Conservation (phyloP, 2,888 invertebrate genomes). For the Pimpla rufipes region DNA sequence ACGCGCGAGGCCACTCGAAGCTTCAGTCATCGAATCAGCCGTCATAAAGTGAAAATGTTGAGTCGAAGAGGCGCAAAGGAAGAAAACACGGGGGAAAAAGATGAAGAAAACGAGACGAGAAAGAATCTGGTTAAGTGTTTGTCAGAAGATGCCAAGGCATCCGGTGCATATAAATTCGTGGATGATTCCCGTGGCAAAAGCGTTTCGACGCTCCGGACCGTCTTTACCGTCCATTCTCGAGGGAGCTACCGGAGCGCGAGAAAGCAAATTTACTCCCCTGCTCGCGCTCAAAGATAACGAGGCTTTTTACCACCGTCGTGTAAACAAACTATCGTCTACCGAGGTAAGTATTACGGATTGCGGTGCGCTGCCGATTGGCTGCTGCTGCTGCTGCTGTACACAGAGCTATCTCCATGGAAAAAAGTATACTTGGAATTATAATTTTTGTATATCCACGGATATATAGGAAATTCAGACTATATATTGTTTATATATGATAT, state of each 20-base stretch:
- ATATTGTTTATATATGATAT: too few species aligned
- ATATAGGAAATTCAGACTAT: too few species aligned
- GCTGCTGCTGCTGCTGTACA: background rate
- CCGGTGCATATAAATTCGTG: slow-evolving; percentile 50
- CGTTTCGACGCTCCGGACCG: slow-evolving; percentile 37
- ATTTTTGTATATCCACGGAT: too few species aligned
- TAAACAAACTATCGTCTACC: slow-evolving; percentile 66
- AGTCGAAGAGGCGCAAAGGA: slow-evolving; percentile 20
- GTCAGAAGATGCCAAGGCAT: slow-evolving; percentile 11
- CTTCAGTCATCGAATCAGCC: slow-evolving; percentile 51
- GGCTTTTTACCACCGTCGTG: slow-evolving; percentile 68
- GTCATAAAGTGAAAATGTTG: slow-evolving; percentile 54
- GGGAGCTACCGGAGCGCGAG: slow-evolving; percentile 32
- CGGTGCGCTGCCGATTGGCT: slow-evolving; percentile 36
- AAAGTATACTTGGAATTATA: too few species aligned
- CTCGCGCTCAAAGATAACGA: slow-evolving; percentile 65
- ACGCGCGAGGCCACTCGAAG: slow-evolving; percentile 7
- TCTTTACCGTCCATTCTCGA: slow-evolving; percentile 62
- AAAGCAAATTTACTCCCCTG: slow-evolving; percentile 59
- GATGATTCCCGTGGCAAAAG: slow-evolving; percentile 43
- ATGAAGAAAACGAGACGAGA: slow-evolving; percentile 24
- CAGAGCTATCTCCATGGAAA: too few species aligned
- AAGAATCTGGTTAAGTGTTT: slow-evolving; percentile 19
- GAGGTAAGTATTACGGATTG: slow-evolving; percentile 60
- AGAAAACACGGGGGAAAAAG: slow-evolving; percentile 26